Evolutionary conservation across 2,888 invertebrate species (phyloP).

Genomic region (Nomada ferruginata): DNA sequence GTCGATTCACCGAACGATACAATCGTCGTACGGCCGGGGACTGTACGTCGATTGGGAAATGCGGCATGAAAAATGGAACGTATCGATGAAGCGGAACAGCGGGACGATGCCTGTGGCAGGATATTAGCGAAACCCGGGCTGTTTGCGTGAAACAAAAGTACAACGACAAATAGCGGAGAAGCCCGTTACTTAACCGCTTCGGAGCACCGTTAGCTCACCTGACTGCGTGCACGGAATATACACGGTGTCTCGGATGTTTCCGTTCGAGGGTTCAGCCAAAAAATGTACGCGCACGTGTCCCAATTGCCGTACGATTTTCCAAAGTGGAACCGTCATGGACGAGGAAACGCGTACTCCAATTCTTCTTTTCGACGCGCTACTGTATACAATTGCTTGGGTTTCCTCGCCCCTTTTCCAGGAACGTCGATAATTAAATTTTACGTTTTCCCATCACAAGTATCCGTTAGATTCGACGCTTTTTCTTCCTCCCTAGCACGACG

Average conservation of each 20-base stretch:
- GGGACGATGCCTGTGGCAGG: slow-evolving; percentile 8
- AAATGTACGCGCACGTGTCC: slow-evolving; percentile 7
- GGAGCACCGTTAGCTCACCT: slow-evolving; percentile 84
- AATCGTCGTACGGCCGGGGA: neutral
- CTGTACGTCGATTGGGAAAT: neutral
- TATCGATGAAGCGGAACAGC: slow-evolving; percentile 28
- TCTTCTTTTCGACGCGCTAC: slow-evolving; percentile 4
- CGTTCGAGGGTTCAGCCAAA: neutral
- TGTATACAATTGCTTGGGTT: neutral
- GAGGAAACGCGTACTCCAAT: neutral
- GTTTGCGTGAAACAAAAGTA: slow-evolving; percentile 74
- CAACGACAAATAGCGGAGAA: slow-evolving; percentile 71
- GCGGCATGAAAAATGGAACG: slow-evolving; percentile 26
- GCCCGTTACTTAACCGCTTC: slow-evolving; percentile 84
- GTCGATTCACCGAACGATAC: slow-evolving; percentile 27
- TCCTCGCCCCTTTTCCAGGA: neutral
- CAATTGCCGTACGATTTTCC: slow-evolving; percentile 17
- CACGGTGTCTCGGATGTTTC: slow-evolving; percentile 64
- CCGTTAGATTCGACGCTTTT: neutral
- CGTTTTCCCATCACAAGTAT: neutral
- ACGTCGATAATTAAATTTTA: slow-evolving; percentile 18
- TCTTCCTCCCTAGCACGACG: neutral
- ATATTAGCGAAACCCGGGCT: slow-evolving; percentile 48
- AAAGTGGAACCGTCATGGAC: slow-evolving; percentile 5
- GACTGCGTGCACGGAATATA: slow-evolving; percentile 81